Percentiles rank a stretch among this genome's conserved stretches.
Evolutionary conservation across 2,113 vertebrate species (phyloP).

Genomic region (Shinisaurus crocodilurus): DNA sequence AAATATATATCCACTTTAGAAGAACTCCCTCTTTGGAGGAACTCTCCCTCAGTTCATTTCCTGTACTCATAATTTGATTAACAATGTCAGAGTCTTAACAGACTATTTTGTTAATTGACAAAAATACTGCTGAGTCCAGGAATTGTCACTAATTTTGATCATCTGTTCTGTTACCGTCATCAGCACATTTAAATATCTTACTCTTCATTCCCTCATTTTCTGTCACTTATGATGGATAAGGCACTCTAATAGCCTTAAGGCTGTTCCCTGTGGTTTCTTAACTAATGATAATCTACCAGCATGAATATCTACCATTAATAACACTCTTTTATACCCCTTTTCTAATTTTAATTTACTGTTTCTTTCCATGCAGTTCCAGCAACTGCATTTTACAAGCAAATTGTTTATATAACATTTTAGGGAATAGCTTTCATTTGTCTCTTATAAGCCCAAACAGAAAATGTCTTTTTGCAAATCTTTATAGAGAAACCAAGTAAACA

Average conservation of each 20-base stretch:
- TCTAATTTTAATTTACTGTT: slow-evolving; percentile 51
- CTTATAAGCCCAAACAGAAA: slow-evolving; percentile 27
- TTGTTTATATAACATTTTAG: slow-evolving; percentile 14
- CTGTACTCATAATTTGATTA: slow-evolving; percentile 23
- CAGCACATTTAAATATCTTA: slow-evolving; percentile 42
- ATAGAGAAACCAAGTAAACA: slow-evolving; percentile 10
- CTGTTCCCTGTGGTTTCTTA: slow-evolving; percentile 3
- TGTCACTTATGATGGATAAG: slow-evolving; percentile 38
- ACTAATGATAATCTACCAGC: slow-evolving; percentile 35
- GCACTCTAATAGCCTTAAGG: slow-evolving; percentile 39
- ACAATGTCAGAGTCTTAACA: slow-evolving; percentile 48
- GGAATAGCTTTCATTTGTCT: not conserved
- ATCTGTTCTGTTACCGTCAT: slow-evolving; percentile 35
- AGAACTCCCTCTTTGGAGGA: not conserved
- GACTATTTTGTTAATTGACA: slow-evolving; percentile 40
- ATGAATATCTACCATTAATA: slow-evolving; percentile 47
- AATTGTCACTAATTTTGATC: slow-evolving; percentile 34
- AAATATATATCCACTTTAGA: slow-evolving; percentile 25
- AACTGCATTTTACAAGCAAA: slow-evolving; percentile 26
- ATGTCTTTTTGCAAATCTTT: slow-evolving; percentile 28
- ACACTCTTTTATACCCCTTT: slow-evolving; percentile 28
- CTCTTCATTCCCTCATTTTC: slow-evolving; percentile 43
- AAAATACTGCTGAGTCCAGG: slow-evolving; percentile 56
- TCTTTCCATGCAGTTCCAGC: slow-evolving; percentile 15
- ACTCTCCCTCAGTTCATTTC: slow-evolving; percentile 28